Conservation (phyloP, 2,888 invertebrate species). For the Empis livida region DNA sequence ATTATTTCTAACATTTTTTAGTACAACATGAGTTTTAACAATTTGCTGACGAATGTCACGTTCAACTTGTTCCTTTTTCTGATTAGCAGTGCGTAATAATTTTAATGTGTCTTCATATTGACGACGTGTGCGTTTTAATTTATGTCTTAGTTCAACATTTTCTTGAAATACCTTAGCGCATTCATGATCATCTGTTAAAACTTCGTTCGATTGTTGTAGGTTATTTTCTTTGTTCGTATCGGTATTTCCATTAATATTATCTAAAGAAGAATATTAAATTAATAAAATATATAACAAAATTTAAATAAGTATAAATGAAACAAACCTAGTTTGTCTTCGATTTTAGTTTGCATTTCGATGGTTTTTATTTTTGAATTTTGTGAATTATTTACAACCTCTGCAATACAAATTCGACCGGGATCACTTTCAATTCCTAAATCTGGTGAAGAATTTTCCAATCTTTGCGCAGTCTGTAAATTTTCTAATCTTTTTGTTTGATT, state of each 20-base stretch:
- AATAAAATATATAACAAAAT: background rate
- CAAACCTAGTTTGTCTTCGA: constrained; percentile 2
- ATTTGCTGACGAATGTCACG: constrained; percentile 71
- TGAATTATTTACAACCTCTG: constrained; percentile 20
- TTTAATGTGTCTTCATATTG: constrained; percentile 65
- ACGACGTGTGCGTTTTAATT: constrained; percentile 55
- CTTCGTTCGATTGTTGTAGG: background rate
- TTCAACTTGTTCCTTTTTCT: constrained; percentile 69
- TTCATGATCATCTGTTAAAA: constrained; percentile 19
- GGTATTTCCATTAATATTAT: background rate
- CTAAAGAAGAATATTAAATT: background rate
- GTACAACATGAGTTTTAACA: constrained; percentile 63
- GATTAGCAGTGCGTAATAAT: constrained; percentile 62
- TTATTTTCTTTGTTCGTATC: background rate
- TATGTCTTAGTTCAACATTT: constrained; percentile 56
- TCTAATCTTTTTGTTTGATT: constrained; percentile 6
- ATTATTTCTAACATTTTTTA: constrained; percentile 61
- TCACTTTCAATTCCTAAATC: constrained; percentile 87
- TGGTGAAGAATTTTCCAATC: constrained; percentile 51
- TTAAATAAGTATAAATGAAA: background rate
- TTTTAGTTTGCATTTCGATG: background rate
- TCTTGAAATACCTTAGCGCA: constrained; percentile 45
- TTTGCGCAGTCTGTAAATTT: no score
- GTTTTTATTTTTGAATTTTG: constrained; percentile 5
- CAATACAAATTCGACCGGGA: constrained; percentile 48